Conservation (phyloP, 2,797 vertebrate genomes). For the Anolis apletophallus region DNA sequence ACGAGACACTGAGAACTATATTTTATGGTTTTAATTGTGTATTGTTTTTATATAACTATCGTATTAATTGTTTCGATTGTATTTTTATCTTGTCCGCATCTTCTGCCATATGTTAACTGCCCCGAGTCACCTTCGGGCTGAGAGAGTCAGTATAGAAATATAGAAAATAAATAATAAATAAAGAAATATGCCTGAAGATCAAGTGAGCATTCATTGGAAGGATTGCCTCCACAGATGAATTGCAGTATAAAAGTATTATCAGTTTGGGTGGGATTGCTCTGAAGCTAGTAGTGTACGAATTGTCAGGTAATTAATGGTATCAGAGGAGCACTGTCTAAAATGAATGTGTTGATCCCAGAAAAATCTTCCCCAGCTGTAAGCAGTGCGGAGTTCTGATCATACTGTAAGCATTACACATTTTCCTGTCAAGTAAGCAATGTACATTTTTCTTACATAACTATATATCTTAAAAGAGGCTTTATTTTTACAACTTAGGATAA, state of each 20-base stretch:
- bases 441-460: not conserved
- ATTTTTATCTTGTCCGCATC: too few species aligned
- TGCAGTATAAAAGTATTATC: not conserved
- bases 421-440: not conserved
- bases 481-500: not conserved
- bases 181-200: not conserved
- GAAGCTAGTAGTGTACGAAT: not conserved
- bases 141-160: too few species aligned
- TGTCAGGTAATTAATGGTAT: not conserved
- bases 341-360: constrained; percentile 6
- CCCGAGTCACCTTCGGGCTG: too few species aligned
- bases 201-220: not conserved
- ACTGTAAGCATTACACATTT: not conserved
- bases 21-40: too few species aligned
- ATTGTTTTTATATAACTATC: too few species aligned
- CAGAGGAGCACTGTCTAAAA: not conserved
- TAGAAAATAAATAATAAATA: too few species aligned
- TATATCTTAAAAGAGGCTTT: not conserved
- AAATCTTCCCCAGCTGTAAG: not conserved
- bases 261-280: not conserved
- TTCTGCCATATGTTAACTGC: too few species aligned
- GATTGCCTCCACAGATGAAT: not conserved
- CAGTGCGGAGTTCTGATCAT: not conserved
- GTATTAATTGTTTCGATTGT: too few species aligned
- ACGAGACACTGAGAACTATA: too few species aligned